Evolutionary conservation across 1,140 invertebrate genomes (phyloP), one percentile per base, ranked within the genome.

Genomic region (Tetramorium simillimum): DNA sequence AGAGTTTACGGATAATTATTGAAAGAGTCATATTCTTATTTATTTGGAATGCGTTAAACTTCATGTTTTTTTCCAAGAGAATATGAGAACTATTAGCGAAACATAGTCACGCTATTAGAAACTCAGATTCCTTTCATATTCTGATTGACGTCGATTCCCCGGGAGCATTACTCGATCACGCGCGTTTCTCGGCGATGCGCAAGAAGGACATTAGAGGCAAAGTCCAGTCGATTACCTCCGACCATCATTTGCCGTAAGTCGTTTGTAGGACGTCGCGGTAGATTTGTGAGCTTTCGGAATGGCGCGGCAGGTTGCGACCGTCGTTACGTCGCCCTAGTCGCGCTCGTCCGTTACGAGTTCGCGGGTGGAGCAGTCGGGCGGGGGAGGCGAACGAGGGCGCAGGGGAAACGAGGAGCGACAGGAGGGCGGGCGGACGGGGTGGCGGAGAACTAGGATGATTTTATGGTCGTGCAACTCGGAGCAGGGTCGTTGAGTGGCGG

Each of bases 371-470:
- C 33, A 43, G 46, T 43, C 33, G 28, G 12, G 14, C 18, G 28
- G 75, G 60, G 28, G 58, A 87, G n/a, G 53, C 21, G 9, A 81
- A 84, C n/a, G 33, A 81, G 40, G 24, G 40, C 14, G 76, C 9
- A 67, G 33, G 7, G 51, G 18, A 14, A 21, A 69, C 14, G 46
- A 43, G 18, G n/a, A 14, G 21, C 21, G 46, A 67, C 14, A 46
- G 67, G 18, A 49, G 33, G 62, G 7, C 58, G 21, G 49, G 12
- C 37, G 43, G 24, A 24, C 33, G 78, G 77, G 88, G 89, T 90
- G 88, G 85, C 76, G 33, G 77, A 89, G 91, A 93, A 93, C 93
- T 93, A 94, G 92, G 90, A 94, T 93, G 92, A 94, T 93, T 94
- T 94, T 94, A 95, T 93, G 93, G 88, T 93, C 91, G 88, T 92